Base-by-base conservation (phyloP, 2,888 invertebrate species). In the Linhomoeus sp. region DNA sequence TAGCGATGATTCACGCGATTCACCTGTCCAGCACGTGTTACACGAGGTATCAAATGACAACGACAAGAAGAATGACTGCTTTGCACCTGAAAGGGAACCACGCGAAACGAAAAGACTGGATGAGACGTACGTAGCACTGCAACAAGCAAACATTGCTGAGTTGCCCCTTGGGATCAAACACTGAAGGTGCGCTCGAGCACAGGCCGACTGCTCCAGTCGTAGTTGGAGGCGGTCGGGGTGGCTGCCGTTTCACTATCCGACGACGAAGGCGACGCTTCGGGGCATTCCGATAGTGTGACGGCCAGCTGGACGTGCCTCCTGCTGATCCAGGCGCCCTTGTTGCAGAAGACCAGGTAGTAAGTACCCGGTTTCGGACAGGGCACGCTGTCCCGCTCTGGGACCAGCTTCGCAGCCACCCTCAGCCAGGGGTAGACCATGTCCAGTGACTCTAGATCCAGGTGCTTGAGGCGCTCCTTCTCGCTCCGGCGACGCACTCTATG, bases 361-460 rank as follows among this genome's bases (percentile, higher is more conserved):
- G 44, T 48, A 46, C 62, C 62, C 1, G 54, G 45, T 22, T 49
- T 39, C 7, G 50, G 49, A 41, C 58, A 53, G 2, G 50, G 36
- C 2, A 60, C 43, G 25, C 42, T 45, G 43, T 60, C 62, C n/a
- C 40, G 35, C 45, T 63, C 63, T 46, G 63, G 61, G n/a, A 60
- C 60, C 15, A 61, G 45, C 48, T 56, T 58, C 1, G 62, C 63
- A 1, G 56, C 49, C 25, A 63, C 43, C 45, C 60, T 58, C 43
- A 61, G 45, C 53, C 55, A 60, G 7, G 62, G 61, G 45, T 62
- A 56, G 9, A 58, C 58, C 61, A 62, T 59, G 41, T 63, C 62
- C 46, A 55, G 48, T 7, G 38, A 36, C 1, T 60, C 59, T 2
- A 54, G 45, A 33, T 61, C 56, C 35, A 55, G 48, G 9, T 56